Conservation (phyloP, 2,797 vertebrate species). For the Poeciliopsis gracilis region DNA sequence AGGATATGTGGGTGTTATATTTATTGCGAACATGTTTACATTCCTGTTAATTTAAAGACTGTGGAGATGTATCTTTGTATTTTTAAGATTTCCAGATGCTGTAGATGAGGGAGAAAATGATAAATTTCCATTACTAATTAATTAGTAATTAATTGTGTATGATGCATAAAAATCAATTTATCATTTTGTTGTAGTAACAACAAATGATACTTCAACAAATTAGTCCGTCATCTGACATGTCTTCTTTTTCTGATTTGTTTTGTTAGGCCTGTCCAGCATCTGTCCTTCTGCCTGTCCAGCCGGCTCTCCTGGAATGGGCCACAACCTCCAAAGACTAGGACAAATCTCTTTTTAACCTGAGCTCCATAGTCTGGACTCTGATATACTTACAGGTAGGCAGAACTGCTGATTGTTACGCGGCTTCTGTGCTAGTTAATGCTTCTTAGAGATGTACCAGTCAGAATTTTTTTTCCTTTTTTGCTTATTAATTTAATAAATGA, state of each 20-base stretch:
- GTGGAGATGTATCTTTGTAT: background rate
- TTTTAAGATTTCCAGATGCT: background rate
- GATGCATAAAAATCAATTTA: background rate
- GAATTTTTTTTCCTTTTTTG: background rate
- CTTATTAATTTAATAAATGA: background rate
- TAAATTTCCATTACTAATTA: background rate
- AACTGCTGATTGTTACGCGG: background rate
- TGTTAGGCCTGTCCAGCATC: slow-evolving; percentile 70
- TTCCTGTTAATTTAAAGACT: background rate
- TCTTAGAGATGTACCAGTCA: background rate
- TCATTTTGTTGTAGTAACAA: background rate
- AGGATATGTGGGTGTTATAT: background rate
- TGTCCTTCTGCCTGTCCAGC: slow-evolving; percentile 64
- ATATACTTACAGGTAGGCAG: slow-evolving; percentile 67
- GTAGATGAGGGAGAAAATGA: background rate
- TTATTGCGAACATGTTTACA: background rate
- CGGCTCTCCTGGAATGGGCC: slow-evolving; percentile 94
- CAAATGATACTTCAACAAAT: no score
- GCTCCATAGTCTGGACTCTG: slow-evolving; percentile 76
- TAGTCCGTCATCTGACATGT: slow-evolving; percentile 1
- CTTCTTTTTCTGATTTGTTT: slow-evolving; percentile 67
- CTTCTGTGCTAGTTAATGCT: background rate
- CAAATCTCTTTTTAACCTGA: slow-evolving; percentile 81
- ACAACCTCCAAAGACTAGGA: slow-evolving; percentile 87
- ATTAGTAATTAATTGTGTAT: background rate